A percentile compares a stretch with the other conserved stretches of the same genome.
phyloP scores from a whole-genome alignment of 2,888 invertebrate species.

The Tineola bisselliella region DNA sequence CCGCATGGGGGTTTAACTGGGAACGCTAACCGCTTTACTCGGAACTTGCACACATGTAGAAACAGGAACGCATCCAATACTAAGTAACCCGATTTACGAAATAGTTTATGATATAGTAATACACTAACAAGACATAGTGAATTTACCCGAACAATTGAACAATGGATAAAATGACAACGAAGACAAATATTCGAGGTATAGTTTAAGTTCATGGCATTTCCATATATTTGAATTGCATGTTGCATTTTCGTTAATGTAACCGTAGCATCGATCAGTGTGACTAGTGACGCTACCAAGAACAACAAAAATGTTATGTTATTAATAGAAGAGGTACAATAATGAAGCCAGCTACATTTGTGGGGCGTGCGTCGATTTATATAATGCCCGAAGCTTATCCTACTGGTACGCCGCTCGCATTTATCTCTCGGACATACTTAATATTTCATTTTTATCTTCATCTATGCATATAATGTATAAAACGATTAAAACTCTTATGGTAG shows the following conservation, averaged over 20 bases:
- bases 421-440: constrained; percentile 16
- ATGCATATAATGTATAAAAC: background rate
- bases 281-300: background rate
- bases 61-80: background rate
- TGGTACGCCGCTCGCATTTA: constrained; percentile 14
- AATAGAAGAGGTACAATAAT: constrained; percentile 10
- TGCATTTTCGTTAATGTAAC: background rate
- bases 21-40: background rate
- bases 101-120: no score
- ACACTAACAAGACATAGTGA: no score
- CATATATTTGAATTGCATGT: background rate
- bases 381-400: constrained; percentile 14
- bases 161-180: no score
- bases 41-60: background rate
- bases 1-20: background rate
- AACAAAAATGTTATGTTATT: constrained; percentile 3
- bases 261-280: background rate
- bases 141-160: no score
- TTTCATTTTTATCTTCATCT: constrained; percentile 17
- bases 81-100: background rate
- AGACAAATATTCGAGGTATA: no score
- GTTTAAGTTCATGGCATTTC: no score
- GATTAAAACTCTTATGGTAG: background rate
- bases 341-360: constrained; percentile 10
- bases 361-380: constrained; percentile 16